Evolutionary conservation across 2,797 vertebrate genomes (phyloP).

Genomic region (Sebastes steindachneri): DNA sequence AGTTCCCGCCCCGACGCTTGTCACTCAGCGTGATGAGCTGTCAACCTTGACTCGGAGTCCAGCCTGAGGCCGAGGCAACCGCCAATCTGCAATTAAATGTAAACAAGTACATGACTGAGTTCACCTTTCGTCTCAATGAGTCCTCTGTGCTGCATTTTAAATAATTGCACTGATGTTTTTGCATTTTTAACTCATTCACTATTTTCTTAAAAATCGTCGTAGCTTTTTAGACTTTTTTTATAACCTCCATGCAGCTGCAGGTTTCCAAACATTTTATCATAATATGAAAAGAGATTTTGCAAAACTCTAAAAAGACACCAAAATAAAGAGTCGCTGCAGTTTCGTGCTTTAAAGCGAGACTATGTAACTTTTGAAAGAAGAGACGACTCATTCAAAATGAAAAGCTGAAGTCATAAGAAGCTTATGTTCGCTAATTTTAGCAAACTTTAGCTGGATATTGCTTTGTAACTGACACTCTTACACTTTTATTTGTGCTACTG

Average conservation of each 20-base stretch:
- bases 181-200: neutral
- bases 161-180: neutral
- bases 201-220: neutral
- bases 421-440: neutral
- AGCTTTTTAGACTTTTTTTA: fast-evolving
- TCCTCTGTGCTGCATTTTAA: neutral
- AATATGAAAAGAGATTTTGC: neutral
- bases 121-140: neutral
- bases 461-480: neutral
- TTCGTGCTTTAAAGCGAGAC: neutral
- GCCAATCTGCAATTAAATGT: constrained; percentile 34
- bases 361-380: too few relatives aligned
- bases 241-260: neutral
- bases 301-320: neutral
- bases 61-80: constrained; percentile 12
- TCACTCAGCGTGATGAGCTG: constrained; percentile 44
- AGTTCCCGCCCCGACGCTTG: constrained; percentile 28
- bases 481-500: neutral
- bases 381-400: neutral
- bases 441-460: neutral
- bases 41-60: constrained; percentile 39
- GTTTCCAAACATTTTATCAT: neutral
- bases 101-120: constrained; percentile 11
- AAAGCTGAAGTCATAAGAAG: neutral
- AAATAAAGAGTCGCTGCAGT: neutral